A percentile compares a stretch with the other conserved stretches of the same genome.
phyloP scores from a whole-genome alignment of 2,797 vertebrate species.

The Anguilla obscura region DNA sequence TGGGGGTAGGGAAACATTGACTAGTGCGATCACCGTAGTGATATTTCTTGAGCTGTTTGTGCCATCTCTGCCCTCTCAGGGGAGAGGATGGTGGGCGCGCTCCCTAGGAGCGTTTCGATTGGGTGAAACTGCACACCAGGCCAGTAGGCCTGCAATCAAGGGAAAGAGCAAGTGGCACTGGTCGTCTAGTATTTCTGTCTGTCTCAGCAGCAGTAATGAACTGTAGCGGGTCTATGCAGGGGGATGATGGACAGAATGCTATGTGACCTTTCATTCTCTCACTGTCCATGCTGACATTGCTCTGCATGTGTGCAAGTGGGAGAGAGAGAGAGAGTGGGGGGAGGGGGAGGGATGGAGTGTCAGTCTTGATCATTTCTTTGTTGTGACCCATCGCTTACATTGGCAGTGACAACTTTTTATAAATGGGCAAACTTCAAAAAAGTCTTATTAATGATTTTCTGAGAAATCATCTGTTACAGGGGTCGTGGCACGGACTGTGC shows the following conservation, averaged over 20 bases:
- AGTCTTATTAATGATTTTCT: background rate
- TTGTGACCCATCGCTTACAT: conserved; percentile 16
- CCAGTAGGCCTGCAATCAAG: conserved; percentile 33
- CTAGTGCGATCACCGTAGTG: background rate
- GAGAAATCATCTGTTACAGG: background rate
- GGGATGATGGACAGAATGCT: conserved; percentile 34
- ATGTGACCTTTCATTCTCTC: conserved; percentile 41
- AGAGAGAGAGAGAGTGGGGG: background rate
- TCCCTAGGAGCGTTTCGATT: background rate
- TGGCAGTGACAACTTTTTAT: background rate
- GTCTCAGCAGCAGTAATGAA: conserved; percentile 48
- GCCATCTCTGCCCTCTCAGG: background rate
- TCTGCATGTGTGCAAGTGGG: conserved; percentile 38
- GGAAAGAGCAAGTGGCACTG: background rate
- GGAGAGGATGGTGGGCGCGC: background rate
- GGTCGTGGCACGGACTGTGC: conserved; percentile 39
- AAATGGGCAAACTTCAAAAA: background rate
- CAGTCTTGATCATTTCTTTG: background rate
- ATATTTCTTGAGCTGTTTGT: conserved; percentile 11
- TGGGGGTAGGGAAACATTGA: conserved; percentile 46
- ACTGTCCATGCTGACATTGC: conserved; percentile 47
- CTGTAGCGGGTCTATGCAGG: conserved; percentile 37
- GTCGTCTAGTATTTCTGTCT: conserved; percentile 41
- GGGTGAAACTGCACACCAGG: background rate
- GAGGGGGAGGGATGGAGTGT: background rate